Evolutionary conservation across 2,113 vertebrate genomes (phyloP), one percentile per base, ranked within the genome.

Genomic region (Microtus oregoni): DNA sequence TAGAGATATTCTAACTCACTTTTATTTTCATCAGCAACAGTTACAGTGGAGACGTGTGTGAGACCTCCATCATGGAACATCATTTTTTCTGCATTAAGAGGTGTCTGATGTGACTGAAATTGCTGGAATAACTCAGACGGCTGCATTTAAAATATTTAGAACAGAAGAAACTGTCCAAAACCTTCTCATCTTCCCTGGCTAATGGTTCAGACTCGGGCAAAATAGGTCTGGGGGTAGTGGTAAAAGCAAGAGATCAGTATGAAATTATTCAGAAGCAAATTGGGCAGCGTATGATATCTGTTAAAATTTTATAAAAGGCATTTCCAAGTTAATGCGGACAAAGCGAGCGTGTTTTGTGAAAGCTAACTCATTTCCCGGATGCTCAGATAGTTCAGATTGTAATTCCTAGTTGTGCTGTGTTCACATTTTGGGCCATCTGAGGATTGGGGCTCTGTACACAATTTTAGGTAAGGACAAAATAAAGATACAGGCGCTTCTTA

Each of bases 11-110:
- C 85, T 98, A 96, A 98, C 85, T 97, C 87, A 89, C 1, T 32
- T 96, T 94, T 98, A 97, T 98, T 96, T 97, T 97, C 91, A 91
- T 96, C 96, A 97, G 97, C 96, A 97, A 96, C 95, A 96, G 92
- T 93, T 97, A 88, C 81, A 97, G 94, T 90, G 90, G 94, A 95
- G 94, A n/a, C 94, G 95, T 95, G 86, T 96, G 91, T 2, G n/a
- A 97, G 97, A 95, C 91, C 78, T 98, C 89, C 82, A 4, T 89
- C 89, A 94, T 95, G 92, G 75, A 93, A 95, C 97, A 96, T 98
- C 92, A 94, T 96, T 97, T 95, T 87, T 38, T 15, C 82, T 94
- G 72, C 83, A 82, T 97, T 98, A 97, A 70, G 67, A 97, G 63
- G 38, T 93, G 77, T 96, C 97, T 96, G 82, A 91, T 97, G 97